Evolutionary conservation across 2,113 vertebrate species (phyloP), one percentile per base, ranked within the genome.

Genomic region (Hassar affinis): DNA sequence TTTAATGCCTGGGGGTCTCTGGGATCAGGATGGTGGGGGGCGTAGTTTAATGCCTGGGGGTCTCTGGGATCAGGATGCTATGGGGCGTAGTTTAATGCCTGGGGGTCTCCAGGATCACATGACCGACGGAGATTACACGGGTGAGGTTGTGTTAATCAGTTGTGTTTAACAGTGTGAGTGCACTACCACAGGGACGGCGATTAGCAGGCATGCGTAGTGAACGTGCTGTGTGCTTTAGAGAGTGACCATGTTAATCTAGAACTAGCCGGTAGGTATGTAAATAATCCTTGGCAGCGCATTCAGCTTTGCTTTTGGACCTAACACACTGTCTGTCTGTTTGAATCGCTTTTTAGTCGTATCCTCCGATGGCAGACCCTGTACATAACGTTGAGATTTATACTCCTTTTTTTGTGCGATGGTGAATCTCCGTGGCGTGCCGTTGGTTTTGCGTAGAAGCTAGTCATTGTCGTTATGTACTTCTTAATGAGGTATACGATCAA

Each of bases 81-180:
- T n/a, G n/a, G n/a, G n/a, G n/a, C n/a, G n/a, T n/a, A n/a, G n/a
- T n/a, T n/a, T n/a, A n/a, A n/a, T n/a, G n/a, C n/a, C n/a, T n/a
- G n/a, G n/a, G n/a, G n/a, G 10, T 72, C 69, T 72, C 45, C 49
- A 42, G 77, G 56, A 33, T 85, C 74, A 80, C 78, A 83, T 86
- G 82, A 35, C 82, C 59, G 64, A 78, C 78, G 61, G 80, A 84
- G 86, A 86, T 86, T 78, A 77, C 77, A 79, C 86, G 82, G 81
- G 76, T 85, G 80, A 87, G 38, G 38, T 42, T 42, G 38, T 42
- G 38, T 42, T 42, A 17, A 8, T 38, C n/a, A 74, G 22, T 47
- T 0, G 2, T 72, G 42, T 71, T 71, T 47, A 47, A 38, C 1
- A 11, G 35, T 18, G 15, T 18, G 64, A 66, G 64, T 66, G 64